phyloP scores from a whole-genome alignment of 2,113 vertebrate genomes.

The Hemicordylus capensis region DNA sequence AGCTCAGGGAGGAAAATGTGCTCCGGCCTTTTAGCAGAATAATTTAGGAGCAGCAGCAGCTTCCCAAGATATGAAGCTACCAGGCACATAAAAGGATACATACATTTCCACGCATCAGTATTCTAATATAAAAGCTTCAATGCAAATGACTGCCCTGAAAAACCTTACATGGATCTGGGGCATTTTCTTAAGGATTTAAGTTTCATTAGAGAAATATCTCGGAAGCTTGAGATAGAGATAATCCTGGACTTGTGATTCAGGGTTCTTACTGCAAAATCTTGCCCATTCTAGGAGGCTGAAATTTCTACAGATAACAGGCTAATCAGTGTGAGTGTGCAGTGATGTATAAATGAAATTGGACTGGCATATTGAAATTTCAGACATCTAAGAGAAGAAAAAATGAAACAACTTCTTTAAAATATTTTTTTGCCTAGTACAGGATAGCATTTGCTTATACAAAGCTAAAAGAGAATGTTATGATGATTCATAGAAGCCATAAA shows the following conservation, averaged over 20 bases:
- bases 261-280: background rate
- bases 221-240: conserved; percentile 17
- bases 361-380: conserved; percentile 6
- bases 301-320: background rate
- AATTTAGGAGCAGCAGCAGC: background rate
- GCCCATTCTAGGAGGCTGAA: fast-evolving
- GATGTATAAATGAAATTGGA: conserved; percentile 10
- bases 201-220: conserved; percentile 2
- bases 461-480: background rate
- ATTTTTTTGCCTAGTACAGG: conserved; percentile 7
- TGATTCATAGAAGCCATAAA: background rate
- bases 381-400: background rate
- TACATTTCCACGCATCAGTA: conserved; percentile 17
- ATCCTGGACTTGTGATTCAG: fast-evolving
- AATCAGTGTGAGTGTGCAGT: background rate
- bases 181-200: conserved; percentile 37
- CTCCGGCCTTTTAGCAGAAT: conserved; percentile 29
- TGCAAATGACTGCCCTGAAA: conserved; percentile 29
- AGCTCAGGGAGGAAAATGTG: conserved; percentile 43
- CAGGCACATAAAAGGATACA: conserved; percentile 27
- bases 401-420: background rate
- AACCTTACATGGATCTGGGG: conserved; percentile 41
- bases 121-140: conserved; percentile 41
- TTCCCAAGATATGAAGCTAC: conserved; percentile 33
- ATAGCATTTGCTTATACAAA: background rate